Conservation (phyloP, 1,140 invertebrate species). For the Episyrphus balteatus region DNA sequence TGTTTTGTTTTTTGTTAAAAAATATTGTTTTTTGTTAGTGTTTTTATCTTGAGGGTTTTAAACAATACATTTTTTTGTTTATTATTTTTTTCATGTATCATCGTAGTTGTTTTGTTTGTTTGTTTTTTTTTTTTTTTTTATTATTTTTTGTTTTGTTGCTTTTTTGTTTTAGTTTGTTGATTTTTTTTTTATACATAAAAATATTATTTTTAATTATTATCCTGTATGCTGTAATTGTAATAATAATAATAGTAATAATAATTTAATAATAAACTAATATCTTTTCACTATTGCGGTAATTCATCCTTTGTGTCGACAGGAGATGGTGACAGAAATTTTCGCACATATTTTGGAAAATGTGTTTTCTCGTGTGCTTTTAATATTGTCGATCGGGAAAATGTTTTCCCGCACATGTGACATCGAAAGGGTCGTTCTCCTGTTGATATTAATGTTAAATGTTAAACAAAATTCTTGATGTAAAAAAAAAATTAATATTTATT, state of each 20-base stretch:
- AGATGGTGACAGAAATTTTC: conserved; percentile 74
- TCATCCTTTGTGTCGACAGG: conserved; percentile 71
- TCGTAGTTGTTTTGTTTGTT: conserved; percentile 10
- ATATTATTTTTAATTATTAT: conserved; percentile 24
- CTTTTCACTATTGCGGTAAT: conserved; percentile 52
- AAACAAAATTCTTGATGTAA: too few species aligned
- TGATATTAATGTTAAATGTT: conserved; percentile 8
- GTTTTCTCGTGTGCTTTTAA: conserved; percentile 85
- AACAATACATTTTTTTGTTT: conserved; percentile 33
- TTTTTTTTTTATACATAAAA: conserved; percentile 12
- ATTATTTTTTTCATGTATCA: conserved; percentile 17
- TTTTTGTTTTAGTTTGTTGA: conserved; percentile 6
- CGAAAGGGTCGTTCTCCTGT: conserved; percentile 73
- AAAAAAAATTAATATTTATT: neutral
- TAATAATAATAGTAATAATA: conserved; percentile 37
- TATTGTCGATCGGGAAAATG: conserved; percentile 79
- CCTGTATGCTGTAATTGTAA: conserved; percentile 33
- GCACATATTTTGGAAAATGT: conserved; percentile 78
- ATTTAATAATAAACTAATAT: conserved; percentile 38
- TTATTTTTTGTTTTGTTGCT: conserved; percentile 5
- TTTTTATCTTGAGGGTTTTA: neutral
- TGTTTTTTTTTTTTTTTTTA: conserved; percentile 18
- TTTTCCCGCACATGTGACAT: conserved; percentile 78
- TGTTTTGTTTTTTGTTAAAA: too few species aligned
- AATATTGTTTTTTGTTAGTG: neutral